A percentile compares a stretch with the other conserved stretches of the same genome.
These are phyloP conservation scores for Botia almorhae DNA, from an alignment of 2,797 vertebrate genomes.

Conservation along the genomic window DNA sequence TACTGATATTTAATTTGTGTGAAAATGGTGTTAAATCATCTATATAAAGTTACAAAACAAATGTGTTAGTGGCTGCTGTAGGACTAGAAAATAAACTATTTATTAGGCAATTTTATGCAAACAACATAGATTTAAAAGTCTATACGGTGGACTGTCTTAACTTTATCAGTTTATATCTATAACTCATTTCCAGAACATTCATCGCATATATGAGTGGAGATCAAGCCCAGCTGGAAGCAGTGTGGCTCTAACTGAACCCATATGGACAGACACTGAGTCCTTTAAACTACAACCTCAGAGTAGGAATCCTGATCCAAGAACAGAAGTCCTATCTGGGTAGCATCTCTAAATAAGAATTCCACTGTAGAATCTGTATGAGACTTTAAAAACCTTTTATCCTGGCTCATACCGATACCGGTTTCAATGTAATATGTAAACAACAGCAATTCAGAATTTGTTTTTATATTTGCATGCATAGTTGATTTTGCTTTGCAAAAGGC, in stretches of 20 bases:
- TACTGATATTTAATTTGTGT: background rate
- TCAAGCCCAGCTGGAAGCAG: conserved; percentile 71
- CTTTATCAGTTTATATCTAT: conserved; percentile 47
- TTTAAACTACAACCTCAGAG: background rate
- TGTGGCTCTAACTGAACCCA: conserved; percentile 64
- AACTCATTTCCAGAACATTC: conserved; percentile 61
- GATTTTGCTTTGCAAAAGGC: background rate
- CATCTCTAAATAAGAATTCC: background rate
- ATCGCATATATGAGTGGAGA: conserved; percentile 66
- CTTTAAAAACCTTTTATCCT: background rate
- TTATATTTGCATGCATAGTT: no score
- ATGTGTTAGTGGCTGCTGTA: background rate
- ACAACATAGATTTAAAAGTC: no score
- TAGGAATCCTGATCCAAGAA: conserved; percentile 4
- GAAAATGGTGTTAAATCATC: background rate
- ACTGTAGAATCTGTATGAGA: background rate
- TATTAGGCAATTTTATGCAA: no score
- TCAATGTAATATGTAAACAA: background rate
- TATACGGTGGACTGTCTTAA: conserved; percentile 16
- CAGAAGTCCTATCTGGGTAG: background rate
- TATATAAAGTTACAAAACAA: background rate
- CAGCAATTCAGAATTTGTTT: background rate
- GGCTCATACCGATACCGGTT: background rate
- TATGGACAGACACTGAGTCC: conserved; percentile 46
- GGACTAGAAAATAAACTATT: conserved; percentile 11